Percentiles rank a stretch among this genome's conserved stretches.
These are phyloP conservation scores for Mormyrus hasselquistii DNA, from an alignment of 2,797 vertebrate genomes.

Conservation along the genomic window DNA sequence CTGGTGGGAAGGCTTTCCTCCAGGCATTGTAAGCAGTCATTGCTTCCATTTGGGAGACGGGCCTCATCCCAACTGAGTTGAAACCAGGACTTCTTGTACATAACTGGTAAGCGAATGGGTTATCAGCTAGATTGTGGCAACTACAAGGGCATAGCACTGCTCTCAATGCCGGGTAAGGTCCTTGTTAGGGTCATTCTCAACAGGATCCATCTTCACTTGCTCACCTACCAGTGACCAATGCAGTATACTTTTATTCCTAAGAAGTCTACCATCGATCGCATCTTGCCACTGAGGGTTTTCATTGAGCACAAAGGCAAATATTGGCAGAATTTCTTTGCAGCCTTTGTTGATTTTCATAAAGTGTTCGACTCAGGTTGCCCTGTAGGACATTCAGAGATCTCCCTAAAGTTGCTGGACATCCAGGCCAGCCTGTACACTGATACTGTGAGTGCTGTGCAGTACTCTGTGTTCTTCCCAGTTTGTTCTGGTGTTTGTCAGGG, in stretches of 20 bases:
- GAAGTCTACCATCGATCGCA: neutral
- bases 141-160: neutral
- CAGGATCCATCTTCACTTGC: neutral
- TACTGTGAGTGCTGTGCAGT: neutral
- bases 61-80: neutral
- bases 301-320: neutral
- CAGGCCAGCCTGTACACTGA: neutral
- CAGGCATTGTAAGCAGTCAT: neutral
- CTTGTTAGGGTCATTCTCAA: neutral
- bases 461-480: neutral
- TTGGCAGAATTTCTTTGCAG: neutral
- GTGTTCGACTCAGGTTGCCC: neutral
- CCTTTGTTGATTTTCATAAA: neutral
- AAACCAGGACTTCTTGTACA: neutral
- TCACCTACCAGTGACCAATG: neutral
- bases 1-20: neutral
- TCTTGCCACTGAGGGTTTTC: neutral
- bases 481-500: neutral
- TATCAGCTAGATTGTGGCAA: neutral
- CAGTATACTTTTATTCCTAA: neutral
- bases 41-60: neutral
- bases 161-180: neutral
- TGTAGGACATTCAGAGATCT: neutral
- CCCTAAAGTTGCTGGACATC: neutral
- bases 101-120: neutral